A percentile compares a stretch with the other conserved stretches of the same genome.
Evolutionary conservation across 2,797 vertebrate species (phyloP).

Genomic region (Psittacula echo): DNA sequence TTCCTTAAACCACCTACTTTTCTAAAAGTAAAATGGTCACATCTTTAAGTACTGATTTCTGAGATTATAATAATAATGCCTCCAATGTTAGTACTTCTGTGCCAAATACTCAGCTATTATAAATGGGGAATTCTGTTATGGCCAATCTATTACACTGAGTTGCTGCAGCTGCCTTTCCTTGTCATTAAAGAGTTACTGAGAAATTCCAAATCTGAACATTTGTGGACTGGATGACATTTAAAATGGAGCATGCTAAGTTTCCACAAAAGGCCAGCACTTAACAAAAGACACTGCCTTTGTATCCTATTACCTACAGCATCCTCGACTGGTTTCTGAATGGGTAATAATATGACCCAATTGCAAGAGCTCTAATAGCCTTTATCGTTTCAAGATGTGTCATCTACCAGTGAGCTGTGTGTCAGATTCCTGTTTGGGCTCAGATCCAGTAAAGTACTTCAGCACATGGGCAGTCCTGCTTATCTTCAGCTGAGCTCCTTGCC

Average conservation of each 20-base stretch:
- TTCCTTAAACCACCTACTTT: neutral
- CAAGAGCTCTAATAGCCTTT: neutral
- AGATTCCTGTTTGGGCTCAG: conserved; percentile 19
- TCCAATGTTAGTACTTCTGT: neutral
- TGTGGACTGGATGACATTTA: neutral
- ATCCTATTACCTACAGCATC: neutral
- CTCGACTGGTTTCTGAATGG: neutral
- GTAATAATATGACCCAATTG: neutral
- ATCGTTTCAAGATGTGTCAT: neutral
- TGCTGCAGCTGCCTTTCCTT: conserved; percentile 18
- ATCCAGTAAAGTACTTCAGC: conserved; percentile 26
- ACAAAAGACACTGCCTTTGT: neutral
- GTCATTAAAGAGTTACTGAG: conserved; percentile 30
- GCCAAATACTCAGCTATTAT: neutral
- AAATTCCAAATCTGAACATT: conserved; percentile 42
- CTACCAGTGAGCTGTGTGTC: neutral
- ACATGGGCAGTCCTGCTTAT: neutral
- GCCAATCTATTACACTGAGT: neutral
- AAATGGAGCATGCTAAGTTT: neutral
- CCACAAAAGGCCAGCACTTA: neutral
- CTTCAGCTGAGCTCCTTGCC: conserved; percentile 13
- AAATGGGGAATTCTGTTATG: neutral
- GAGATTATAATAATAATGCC: neutral
- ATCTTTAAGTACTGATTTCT: neutral
- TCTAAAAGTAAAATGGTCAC: neutral